A percentile compares a stretch with the other conserved stretches of the same genome.
Conservation (phyloP, 2,888 invertebrate species). For the Venusia cambrica region DNA sequence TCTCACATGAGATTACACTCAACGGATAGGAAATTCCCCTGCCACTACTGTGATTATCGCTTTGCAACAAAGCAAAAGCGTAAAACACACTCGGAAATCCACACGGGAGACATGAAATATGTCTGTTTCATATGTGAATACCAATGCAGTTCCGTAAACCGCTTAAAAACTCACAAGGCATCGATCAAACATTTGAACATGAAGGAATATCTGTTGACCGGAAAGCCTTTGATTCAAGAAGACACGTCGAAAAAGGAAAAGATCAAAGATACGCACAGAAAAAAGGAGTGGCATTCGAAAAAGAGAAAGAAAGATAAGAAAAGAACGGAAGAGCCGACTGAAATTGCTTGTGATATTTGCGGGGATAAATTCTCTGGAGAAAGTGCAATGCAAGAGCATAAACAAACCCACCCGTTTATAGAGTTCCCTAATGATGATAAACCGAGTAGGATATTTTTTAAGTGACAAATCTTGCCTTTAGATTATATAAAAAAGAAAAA, state of each 20-base stretch:
- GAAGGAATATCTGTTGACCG: slow-evolving; percentile 62
- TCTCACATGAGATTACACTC: slow-evolving; percentile 72
- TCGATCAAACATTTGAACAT: slow-evolving; percentile 65
- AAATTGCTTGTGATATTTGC: slow-evolving; percentile 64
- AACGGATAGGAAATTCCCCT: slow-evolving; percentile 62
- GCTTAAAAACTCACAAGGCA: slow-evolving; percentile 61
- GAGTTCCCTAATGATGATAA: slow-evolving; percentile 73
- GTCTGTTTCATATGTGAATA: slow-evolving; percentile 75
- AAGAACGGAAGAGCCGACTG: slow-evolving; percentile 13
- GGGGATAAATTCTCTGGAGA: slow-evolving; percentile 62
- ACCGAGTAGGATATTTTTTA: slow-evolving; percentile 76
- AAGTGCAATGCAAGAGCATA: slow-evolving; percentile 62
- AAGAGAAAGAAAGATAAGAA: slow-evolving; percentile 41
- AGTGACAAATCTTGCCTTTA: slow-evolving; percentile 48
- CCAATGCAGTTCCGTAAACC: slow-evolving; percentile 67
- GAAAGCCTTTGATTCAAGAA: slow-evolving; percentile 49
- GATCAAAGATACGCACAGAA: slow-evolving; percentile 30
- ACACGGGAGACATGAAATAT: slow-evolving; percentile 72
- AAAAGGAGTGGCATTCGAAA: slow-evolving; percentile 45
- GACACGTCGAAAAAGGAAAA: slow-evolving; percentile 45
- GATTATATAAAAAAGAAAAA: not conserved
- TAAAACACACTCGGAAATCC: slow-evolving; percentile 62
- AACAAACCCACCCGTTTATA: slow-evolving; percentile 72
- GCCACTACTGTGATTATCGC: slow-evolving; percentile 71
- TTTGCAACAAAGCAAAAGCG: slow-evolving; percentile 67